A percentile compares a stretch with the other conserved stretches of the same genome.
Evolutionary conservation across 2,797 vertebrate species (phyloP).

Genomic region (Micromesistius poutassou): DNA sequence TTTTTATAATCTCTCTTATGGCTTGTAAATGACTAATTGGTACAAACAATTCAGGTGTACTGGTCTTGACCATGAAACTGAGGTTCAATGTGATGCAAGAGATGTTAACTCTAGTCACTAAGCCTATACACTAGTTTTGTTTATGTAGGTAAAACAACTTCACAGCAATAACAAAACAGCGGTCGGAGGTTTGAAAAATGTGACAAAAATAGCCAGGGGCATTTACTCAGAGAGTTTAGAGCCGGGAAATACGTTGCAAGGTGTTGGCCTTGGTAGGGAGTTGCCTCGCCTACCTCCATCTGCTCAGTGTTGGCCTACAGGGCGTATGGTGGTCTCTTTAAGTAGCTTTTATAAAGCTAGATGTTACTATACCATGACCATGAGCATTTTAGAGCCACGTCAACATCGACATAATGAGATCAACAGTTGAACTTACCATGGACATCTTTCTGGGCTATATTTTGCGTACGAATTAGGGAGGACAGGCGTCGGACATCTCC

Average conservation of each 20-base stretch:
- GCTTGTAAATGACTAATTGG: too few relatives aligned
- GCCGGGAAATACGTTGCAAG: background rate
- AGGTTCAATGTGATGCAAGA: background rate
- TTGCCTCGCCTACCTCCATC: slow-evolving; percentile 37
- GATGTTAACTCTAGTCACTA: background rate
- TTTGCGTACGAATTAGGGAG: slow-evolving; percentile 93
- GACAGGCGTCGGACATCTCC: slow-evolving; percentile 92
- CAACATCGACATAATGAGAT: background rate
- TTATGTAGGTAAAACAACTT: background rate
- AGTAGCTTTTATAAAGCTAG: slow-evolving; percentile 12
- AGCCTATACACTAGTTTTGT: background rate
- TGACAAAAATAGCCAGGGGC: background rate
- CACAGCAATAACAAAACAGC: background rate
- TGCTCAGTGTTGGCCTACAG: slow-evolving; percentile 31
- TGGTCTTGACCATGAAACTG: background rate
- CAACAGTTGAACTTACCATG: slow-evolving; percentile 80
- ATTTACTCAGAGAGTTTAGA: background rate
- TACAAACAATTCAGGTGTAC: background rate
- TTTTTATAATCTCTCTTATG: background rate
- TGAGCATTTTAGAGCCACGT: background rate
- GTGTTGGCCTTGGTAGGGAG: slow-evolving; percentile 34
- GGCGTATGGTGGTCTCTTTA: background rate
- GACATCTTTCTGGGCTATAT: slow-evolving; percentile 92
- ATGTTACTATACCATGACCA: slow-evolving; percentile 23
- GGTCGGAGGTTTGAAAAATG: background rate